phyloP scores from a whole-genome alignment of 1,140 invertebrate genomes.

The Brachionus asplanchnoidis region DNA sequence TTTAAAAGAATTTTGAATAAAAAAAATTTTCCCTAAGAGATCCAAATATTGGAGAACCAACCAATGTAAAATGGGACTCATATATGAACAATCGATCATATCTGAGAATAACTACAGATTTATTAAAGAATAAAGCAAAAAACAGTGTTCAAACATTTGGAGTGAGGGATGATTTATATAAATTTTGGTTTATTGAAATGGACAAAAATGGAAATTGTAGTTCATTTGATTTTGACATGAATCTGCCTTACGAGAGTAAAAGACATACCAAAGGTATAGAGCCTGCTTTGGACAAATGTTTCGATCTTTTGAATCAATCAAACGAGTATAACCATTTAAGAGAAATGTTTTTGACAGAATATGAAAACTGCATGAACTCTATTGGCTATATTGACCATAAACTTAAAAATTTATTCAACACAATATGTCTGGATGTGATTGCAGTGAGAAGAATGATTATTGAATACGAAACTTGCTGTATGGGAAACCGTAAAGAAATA shows the following conservation, averaged over 20 bases:
- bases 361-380: constrained; percentile 20
- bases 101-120: neutral
- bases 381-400: neutral
- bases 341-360: constrained; percentile 25
- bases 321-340: constrained; percentile 23
- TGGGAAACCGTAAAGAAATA: neutral
- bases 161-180: neutral
- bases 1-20: too few species aligned
- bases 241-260: neutral
- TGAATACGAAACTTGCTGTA: constrained; percentile 23
- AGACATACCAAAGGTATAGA: constrained; percentile 10
- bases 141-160: neutral
- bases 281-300: neutral
- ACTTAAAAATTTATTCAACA: constrained; percentile 18
- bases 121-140: neutral
- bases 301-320: constrained; percentile 1
- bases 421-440: constrained; percentile 23
- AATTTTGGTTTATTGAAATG: constrained; percentile 34
- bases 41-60: neutral
- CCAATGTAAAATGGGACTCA: neutral
- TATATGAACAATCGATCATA: neutral
- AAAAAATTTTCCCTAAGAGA: neutral
- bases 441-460: constrained; percentile 14
- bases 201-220: constrained; percentile 30
- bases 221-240: neutral